Evolutionary conservation across 2,113 vertebrate genomes (phyloP).

Genomic region (Prunella himalayana): DNA sequence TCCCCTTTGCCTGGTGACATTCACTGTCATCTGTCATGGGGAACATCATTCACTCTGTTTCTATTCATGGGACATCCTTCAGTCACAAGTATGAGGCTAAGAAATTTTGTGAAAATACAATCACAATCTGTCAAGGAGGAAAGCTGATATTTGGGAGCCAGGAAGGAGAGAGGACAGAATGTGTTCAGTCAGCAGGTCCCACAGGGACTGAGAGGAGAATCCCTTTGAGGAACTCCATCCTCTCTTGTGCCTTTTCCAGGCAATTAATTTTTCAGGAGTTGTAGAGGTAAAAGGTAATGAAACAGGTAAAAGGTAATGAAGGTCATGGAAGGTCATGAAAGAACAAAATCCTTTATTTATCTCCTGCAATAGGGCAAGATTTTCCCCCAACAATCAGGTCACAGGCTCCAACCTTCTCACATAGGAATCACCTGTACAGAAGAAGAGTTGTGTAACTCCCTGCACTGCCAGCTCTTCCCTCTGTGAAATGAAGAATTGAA

Average conservation of each 20-base stretch:
- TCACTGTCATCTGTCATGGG: not conserved
- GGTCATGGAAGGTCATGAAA: not conserved
- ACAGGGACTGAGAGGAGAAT: not conserved
- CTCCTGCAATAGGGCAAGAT: not conserved
- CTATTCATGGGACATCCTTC: not conserved
- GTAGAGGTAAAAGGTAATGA: not conserved
- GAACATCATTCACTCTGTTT: not conserved
- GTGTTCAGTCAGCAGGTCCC: not conserved
- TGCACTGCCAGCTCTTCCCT: not conserved
- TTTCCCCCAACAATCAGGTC: rapidly evolving
- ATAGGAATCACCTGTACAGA: not conserved
- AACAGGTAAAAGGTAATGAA: not conserved
- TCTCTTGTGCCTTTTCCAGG: not conserved
- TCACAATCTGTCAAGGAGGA: not conserved
- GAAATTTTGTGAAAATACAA: not conserved
- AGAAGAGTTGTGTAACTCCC: not conserved
- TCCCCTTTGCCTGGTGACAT: not conserved
- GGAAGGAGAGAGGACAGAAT: not conserved
- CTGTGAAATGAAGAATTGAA: not conserved
- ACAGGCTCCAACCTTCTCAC: not conserved
- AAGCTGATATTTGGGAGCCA: not conserved
- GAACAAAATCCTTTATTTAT: not conserved
- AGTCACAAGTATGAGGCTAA: not conserved
- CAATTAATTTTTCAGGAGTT: not conserved
- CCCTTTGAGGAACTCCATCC: not conserved